Evolutionary conservation across 35 echinoderm and acorn worm genomes (phyloP), one percentile per base, ranked within the genome.

Genomic region (Diadema setosum): DNA sequence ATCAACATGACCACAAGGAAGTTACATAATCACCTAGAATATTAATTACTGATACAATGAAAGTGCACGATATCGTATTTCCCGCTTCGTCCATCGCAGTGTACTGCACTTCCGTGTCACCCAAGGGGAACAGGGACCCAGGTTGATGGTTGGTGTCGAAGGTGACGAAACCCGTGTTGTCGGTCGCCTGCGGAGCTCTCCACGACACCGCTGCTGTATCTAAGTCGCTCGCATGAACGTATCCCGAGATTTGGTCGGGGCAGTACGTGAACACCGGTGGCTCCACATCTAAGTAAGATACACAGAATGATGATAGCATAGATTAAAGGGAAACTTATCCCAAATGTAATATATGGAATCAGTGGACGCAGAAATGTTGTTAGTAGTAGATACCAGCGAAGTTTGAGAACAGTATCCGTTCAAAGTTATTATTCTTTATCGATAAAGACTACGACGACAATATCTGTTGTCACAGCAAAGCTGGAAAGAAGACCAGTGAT

Each of bases 71-170:
- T 21, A 50, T 67, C 55, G 46, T 29, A 73, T 90, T 90, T 36
- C 88, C 81, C 34, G 88, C 45, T 27, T 40, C 39, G 23, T 90
- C 88, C 6, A 24, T 37, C 3, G 88, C 88, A 6, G 88, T 84
- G 27, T 83, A 81, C 41, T 27, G 49, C 11, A 90, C 61, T 21
- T 26, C 26, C 42, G 80, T 83, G 24, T 1, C 44, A 6, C 88
- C 88, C n/a, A 37, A 45, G 0, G 3, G 11, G 24, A 90, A 50
- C 36, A 59, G 39, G 15, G 81, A 63, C 17, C 88, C 88, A 33
- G 80, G 59, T 24, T 35, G 59, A 64, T 58, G 88, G 40, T 58
- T 61, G 14, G 59, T 64, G 2, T 18, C 21, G 35, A 83, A 15
- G 34, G 18, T 70, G 20, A 84, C 80, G 16, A 6, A 50, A 21